These are phyloP conservation scores for Julus scanicus DNA, from an alignment of 2,888 invertebrate genomes.

Conservation along the genomic window DNA sequence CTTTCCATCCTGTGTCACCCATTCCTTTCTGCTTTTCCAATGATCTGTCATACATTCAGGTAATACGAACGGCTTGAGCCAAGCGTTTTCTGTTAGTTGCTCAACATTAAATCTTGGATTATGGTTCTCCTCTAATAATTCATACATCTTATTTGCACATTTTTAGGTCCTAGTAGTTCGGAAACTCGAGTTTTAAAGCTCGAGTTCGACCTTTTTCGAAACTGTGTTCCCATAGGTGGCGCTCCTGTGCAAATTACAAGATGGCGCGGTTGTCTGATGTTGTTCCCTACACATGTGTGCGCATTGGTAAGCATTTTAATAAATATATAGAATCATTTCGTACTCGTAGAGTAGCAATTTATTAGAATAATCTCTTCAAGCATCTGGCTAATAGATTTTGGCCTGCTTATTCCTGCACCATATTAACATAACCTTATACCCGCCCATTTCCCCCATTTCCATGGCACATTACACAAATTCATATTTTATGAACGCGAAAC, in stretches of 20 bases:
- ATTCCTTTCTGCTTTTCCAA: conserved; percentile 53
- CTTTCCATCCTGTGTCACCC: conserved; percentile 34
- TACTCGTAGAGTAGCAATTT: not conserved
- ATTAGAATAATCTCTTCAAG: not conserved
- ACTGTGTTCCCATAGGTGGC: not conserved
- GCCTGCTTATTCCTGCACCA: not conserved
- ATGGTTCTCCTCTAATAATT: not conserved
- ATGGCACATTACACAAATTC: not conserved
- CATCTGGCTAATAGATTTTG: not conserved
- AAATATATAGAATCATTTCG: not conserved
- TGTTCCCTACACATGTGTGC: conserved; percentile 27
- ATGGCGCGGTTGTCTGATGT: conserved; percentile 25
- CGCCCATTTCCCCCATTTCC: not conserved
- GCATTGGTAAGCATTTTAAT: not conserved
- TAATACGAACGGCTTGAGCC: conserved; percentile 37
- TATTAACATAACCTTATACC: not conserved
- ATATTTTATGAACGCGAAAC: too few species aligned
- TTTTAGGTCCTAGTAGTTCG: too few species aligned
- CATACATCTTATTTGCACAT: too few species aligned
- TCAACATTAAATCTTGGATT: not conserved
- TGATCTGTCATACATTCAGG: not conserved
- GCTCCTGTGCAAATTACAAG: not conserved
- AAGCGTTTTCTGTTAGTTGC: not conserved
- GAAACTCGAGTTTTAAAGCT: too few species aligned
- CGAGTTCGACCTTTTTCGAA: too few species aligned